phyloP scores from a whole-genome alignment of 1,140 invertebrate genomes.

The Melipona quadrifasciata region DNA sequence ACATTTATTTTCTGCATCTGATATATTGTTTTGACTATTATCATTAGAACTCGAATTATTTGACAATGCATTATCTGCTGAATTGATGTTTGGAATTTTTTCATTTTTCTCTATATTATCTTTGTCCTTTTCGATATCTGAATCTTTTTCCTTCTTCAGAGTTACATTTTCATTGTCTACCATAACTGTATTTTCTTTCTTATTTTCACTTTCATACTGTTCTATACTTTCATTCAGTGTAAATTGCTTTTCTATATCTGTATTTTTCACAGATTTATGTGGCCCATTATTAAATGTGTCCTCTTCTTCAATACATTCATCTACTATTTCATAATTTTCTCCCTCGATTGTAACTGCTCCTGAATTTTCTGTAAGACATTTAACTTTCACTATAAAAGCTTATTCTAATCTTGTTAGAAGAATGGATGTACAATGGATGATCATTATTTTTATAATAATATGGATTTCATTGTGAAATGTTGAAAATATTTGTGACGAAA shows the following conservation, averaged over 20 bases:
- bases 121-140: too few relatives aligned
- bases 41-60: conserved; percentile 19
- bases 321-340: conserved; percentile 69
- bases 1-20: not conserved
- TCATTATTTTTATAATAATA: not conserved
- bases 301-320: conserved; percentile 70
- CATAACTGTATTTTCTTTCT: not conserved
- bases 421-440: not conserved
- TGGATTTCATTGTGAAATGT: not conserved
- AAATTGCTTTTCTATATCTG: conserved; percentile 16
- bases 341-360: conserved; percentile 61
- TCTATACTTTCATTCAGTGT: conserved; percentile 11
- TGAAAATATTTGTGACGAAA: not conserved
- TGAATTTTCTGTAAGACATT: conserved; percentile 52
- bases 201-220: not conserved
- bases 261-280: conserved; percentile 31
- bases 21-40: conserved; percentile 15
- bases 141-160: not conserved
- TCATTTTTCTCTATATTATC: not conserved
- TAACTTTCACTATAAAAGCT: not conserved
- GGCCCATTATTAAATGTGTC: conserved; percentile 48
- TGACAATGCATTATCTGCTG: not conserved
- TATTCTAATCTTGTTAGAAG: not conserved
- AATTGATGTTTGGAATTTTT: not conserved
- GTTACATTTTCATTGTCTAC: not conserved